Evolutionary conservation across 1,140 invertebrate species (phyloP).

Genomic region (Zeugodacus cucurbitae): DNA sequence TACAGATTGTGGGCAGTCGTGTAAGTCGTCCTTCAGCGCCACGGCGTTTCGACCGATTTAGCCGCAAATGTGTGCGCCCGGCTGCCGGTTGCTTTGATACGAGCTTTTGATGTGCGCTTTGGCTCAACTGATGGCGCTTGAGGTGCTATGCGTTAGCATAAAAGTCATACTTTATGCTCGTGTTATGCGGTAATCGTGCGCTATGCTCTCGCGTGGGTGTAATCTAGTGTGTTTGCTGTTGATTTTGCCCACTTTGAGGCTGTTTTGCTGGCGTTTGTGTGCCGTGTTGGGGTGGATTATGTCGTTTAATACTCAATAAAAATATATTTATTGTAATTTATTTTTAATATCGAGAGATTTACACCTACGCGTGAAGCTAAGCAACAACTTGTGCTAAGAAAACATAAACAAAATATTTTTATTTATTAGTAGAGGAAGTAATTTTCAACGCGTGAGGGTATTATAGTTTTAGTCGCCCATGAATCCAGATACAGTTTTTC

Average conservation of each 20-base stretch:
- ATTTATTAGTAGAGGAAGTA: too few relatives aligned
- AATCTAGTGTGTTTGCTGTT: neutral
- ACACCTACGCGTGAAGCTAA: too few relatives aligned
- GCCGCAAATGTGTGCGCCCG: neutral
- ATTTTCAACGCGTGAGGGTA: too few relatives aligned
- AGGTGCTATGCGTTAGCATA: neutral
- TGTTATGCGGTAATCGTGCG: neutral
- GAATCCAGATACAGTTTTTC: too few relatives aligned
- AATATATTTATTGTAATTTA: neutral
- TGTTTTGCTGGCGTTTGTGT: neutral
- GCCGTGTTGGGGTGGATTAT: neutral
- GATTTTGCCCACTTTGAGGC: neutral
- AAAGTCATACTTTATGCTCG: neutral
- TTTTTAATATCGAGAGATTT: neutral
- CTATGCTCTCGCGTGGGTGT: neutral
- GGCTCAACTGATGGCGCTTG: neutral
- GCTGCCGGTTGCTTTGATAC: neutral
- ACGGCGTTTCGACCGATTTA: neutral
- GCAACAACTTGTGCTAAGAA: too few relatives aligned
- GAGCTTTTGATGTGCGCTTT: constrained; percentile 26
- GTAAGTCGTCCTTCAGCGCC: neutral
- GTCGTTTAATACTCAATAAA: neutral
- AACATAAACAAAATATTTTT: too few relatives aligned
- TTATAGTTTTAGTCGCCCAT: too few relatives aligned
- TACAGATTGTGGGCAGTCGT: constrained; percentile 10